phyloP scores from a whole-genome alignment of 2,888 invertebrate genomes.

The Steinernema carpocapsae region DNA sequence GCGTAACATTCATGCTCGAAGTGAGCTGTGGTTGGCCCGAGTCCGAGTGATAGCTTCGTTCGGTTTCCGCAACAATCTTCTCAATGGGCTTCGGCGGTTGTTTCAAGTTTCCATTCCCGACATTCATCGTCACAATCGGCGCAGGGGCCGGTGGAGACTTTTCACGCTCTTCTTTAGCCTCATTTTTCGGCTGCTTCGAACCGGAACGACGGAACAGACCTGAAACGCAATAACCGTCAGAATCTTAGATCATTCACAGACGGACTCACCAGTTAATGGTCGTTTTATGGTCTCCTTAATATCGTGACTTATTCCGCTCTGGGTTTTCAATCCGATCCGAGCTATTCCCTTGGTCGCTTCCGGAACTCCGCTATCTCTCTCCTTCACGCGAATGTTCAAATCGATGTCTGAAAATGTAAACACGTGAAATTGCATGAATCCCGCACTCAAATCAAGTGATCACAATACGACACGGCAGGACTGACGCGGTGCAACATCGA shows the following conservation, averaged over 20 bases:
- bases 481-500: no score
- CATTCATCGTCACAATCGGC: background rate
- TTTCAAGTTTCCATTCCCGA: constrained; percentile 6
- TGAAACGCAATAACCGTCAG: constrained; percentile 6
- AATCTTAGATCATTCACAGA: background rate
- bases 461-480: no score
- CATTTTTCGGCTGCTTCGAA: background rate
- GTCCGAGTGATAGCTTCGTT: constrained; percentile 24
- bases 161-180: constrained; percentile 8
- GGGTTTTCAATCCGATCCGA: constrained; percentile 30
- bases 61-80: background rate
- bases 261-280: constrained; percentile 54
- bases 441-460: no score
- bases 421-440: no score
- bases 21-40: constrained; percentile 24
- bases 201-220: constrained; percentile 23
- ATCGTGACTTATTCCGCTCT: background rate
- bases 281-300: constrained; percentile 57
- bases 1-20: constrained; percentile 4
- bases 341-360: constrained; percentile 39
- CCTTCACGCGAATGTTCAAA: constrained; percentile 52
- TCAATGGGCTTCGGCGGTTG: background rate
- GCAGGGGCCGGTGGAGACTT: background rate
- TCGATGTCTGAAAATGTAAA: constrained; percentile 38
- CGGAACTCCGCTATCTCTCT: constrained; percentile 42